These are phyloP conservation scores for Hydrolagus colliei DNA, from an alignment of 2,797 vertebrate species.

Conservation along the genomic window DNA sequence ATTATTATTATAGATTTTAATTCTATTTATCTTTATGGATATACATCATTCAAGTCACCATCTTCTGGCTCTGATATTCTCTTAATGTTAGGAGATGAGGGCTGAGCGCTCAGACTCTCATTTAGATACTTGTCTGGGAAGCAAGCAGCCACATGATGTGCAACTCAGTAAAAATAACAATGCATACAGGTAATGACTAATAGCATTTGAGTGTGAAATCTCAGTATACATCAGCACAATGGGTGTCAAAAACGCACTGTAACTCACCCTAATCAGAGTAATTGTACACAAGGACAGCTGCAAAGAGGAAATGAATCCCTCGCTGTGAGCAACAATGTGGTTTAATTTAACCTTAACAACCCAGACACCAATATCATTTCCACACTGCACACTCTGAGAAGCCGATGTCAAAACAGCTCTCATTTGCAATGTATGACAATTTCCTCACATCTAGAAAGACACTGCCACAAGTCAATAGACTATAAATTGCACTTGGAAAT, in stretches of 20 bases:
- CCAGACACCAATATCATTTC: conserved; percentile 72
- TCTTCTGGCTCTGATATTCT: neutral
- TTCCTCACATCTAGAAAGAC: conserved; percentile 84
- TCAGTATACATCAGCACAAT: conserved; percentile 50
- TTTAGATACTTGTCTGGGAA: conserved; percentile 80
- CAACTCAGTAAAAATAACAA: conserved; percentile 66
- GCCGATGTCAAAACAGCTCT: conserved; percentile 78
- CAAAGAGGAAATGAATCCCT: conserved; percentile 61
- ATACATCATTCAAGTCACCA: conserved; percentile 31
- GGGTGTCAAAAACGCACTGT: conserved; percentile 58
- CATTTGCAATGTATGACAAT: conserved; percentile 96
- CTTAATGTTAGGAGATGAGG: conserved; percentile 7
- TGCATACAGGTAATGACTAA: conserved; percentile 67
- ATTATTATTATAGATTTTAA: too few species aligned
- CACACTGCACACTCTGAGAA: conserved; percentile 57
- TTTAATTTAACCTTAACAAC: conserved; percentile 80
- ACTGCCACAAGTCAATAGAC: conserved; percentile 87
- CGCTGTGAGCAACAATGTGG: conserved; percentile 55
- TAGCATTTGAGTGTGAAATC: conserved; percentile 61
- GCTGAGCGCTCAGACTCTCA: conserved; percentile 48
- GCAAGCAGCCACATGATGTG: conserved; percentile 15
- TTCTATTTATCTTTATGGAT: neutral
- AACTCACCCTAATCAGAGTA: conserved; percentile 68
- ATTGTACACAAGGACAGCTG: conserved; percentile 56
- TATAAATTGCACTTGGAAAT: conserved; percentile 89